phyloP scores from a whole-genome alignment of 2,888 invertebrate species.

The Seladonia tumulorum region DNA sequence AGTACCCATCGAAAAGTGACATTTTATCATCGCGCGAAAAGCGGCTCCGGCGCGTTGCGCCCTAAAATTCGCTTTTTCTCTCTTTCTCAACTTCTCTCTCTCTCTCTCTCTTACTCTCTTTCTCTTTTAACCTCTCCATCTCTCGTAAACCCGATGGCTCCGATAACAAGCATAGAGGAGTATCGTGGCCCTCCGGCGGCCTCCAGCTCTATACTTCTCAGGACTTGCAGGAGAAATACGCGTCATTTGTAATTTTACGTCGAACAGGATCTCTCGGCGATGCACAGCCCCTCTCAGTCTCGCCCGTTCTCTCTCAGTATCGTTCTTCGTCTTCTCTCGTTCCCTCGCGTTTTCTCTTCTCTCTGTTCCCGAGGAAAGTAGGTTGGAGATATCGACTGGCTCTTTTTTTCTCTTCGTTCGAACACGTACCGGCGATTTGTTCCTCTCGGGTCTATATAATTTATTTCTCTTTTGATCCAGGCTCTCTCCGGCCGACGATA shows the following conservation, averaged over 20 bases:
- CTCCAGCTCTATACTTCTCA: slow-evolving; percentile 21
- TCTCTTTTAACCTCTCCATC: background rate
- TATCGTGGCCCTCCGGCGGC: slow-evolving; percentile 31
- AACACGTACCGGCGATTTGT: slow-evolving; percentile 42
- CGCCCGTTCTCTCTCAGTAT: background rate
- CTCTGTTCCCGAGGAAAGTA: slow-evolving; percentile 2
- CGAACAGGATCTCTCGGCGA: slow-evolving; percentile 34
- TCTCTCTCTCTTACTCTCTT: background rate
- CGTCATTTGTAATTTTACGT: slow-evolving; percentile 55
- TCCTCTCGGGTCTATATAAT: slow-evolving; percentile 19
- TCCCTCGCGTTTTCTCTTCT: background rate
- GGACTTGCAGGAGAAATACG: slow-evolving; percentile 39
- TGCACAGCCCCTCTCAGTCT: background rate
- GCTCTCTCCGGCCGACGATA: background rate
- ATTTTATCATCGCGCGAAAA: slow-evolving; percentile 26
- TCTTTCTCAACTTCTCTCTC: background rate
- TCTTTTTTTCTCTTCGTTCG: background rate
- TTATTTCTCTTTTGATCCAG: background rate
- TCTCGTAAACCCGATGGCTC: background rate
- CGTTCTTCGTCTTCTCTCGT: background rate
- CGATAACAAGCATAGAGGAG: slow-evolving; percentile 48
- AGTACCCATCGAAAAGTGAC: slow-evolving; percentile 30
- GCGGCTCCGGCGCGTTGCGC: slow-evolving; percentile 19
- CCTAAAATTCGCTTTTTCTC: slow-evolving; percentile 23
- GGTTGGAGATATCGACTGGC: slow-evolving; percentile 32